Base-by-base conservation (phyloP, 2,797 vertebrate species). In the Thaleichthys pacificus region DNA sequence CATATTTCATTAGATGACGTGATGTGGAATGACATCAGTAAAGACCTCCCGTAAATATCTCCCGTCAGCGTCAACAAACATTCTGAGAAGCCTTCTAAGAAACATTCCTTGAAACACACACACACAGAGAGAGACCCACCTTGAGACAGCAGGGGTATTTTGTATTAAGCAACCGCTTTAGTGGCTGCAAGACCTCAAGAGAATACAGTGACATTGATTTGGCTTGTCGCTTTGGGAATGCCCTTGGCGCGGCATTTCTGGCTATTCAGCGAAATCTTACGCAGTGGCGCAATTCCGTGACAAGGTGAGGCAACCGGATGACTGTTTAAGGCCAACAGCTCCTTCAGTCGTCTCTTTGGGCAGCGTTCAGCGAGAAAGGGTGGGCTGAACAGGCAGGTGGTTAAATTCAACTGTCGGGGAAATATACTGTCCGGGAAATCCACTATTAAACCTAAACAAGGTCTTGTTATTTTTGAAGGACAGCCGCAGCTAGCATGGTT, bases 181-280 rank as follows among this genome's bases (percentile, higher is more conserved):
- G 75, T 24, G 74, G 58, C 24, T 56, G 42, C 58, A 66, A 56
- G 70, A 69, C 62, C 66, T 78, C 75, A 24, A 49, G 78, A 72
- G 66, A 74, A 84, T 74, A 57, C 72, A 73, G 68, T 84, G 78
- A 83, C 86, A 88, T 76, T 87, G 86, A 89, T 87, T 80, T 84
- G 78, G 74, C 82, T 68, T 42, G 57, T 60, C 64, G 68, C 79
- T 86, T 79, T 84, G 61, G 80, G 76, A 86, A 69, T 51, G 66
- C 70, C 81, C 73, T 66, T 77, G 82, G 77, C 70, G 51, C 28
- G 60, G 68, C 66, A 73, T 80, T 82, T 83, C 71, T 82, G 76
- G 66, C 72, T 78, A 73, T 85, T 89, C 80, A 77, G 82, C 78
- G 79, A 70, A 67, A 17, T 54, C 61, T 77, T 62, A 70, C 57